Percentiles rank a stretch among this genome's conserved stretches.
Conservation (phyloP, 1,140 invertebrate species). For the Drosophila repletoides region DNA sequence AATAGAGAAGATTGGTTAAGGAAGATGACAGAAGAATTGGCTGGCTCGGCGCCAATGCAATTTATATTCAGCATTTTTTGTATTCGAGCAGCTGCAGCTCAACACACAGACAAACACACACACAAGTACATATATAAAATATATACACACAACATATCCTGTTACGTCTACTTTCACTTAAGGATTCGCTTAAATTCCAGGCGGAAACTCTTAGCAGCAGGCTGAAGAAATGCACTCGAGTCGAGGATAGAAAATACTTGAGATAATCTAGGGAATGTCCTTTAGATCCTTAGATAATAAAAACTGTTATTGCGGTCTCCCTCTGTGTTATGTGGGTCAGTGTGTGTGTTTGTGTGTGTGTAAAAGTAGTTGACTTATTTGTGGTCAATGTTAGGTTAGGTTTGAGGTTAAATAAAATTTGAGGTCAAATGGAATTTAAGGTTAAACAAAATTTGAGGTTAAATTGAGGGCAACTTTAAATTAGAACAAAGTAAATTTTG, state of each 20-base stretch:
- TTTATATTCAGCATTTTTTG: slow-evolving; percentile 55
- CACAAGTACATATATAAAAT: too few relatives aligned
- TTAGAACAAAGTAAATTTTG: neutral
- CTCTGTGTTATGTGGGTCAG: too few relatives aligned
- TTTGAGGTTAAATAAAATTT: neutral
- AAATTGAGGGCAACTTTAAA: neutral
- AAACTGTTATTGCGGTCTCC: too few relatives aligned
- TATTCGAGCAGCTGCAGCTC: slow-evolving; percentile 16
- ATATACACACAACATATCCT: too few relatives aligned
- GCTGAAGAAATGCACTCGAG: slow-evolving; percentile 7
- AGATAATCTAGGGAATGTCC: slow-evolving; percentile 8
- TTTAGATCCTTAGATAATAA: neutral
- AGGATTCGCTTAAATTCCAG: neutral
- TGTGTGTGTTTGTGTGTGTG: neutral
- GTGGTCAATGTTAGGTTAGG: neutral
- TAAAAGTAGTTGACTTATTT: neutral
- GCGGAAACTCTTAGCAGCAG: neutral
- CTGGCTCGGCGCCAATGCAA: slow-evolving; percentile 29
- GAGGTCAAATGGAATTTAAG: neutral
- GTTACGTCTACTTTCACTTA: too few relatives aligned
- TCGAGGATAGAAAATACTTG: neutral
- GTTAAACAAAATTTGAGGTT: neutral
- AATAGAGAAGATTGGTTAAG: slow-evolving; percentile 11
- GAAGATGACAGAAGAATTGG: slow-evolving; percentile 10
- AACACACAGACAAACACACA: too few relatives aligned